phyloP scores from a whole-genome alignment of 2,113 vertebrate species.

The Piaya cayana region DNA sequence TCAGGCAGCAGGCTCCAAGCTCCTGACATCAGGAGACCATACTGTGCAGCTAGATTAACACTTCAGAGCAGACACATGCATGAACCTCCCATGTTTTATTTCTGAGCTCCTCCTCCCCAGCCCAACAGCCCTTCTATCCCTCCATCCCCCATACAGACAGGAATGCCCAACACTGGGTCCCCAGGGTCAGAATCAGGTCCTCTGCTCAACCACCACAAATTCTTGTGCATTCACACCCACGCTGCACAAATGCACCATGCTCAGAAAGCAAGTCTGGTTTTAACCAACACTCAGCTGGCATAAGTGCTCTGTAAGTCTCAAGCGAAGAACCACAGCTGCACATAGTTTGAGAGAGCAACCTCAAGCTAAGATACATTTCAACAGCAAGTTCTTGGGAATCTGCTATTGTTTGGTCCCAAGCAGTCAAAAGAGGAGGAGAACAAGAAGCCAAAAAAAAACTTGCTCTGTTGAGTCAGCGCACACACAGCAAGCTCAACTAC shows the following conservation, averaged over 20 bases:
- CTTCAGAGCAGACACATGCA: not conserved
- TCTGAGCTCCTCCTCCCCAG: not conserved
- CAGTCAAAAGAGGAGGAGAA: not conserved
- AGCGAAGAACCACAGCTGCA: not conserved
- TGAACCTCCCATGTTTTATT: not conserved
- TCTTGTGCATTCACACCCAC: not conserved
- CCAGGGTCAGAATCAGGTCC: not conserved
- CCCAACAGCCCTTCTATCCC: not conserved
- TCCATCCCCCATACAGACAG: not conserved
- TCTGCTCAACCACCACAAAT: not conserved
- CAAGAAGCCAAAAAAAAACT: not conserved
- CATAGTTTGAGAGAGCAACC: not conserved
- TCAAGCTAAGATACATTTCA: not conserved
- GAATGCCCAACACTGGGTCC: not conserved
- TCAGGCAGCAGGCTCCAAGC: not conserved
- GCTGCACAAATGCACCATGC: accelerated
- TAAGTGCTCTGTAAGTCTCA: not conserved
- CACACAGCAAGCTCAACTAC: not conserved
- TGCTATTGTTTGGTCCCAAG: not conserved
- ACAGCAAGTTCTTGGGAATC: not conserved
- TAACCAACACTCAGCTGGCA: not conserved
- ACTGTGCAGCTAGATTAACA: not conserved
- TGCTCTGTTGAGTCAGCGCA: not conserved
- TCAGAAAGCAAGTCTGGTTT: not conserved
- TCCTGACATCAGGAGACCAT: not conserved